Evolutionary conservation across 2,113 vertebrate genomes (phyloP).

Genomic region (Sylvia atricapilla): DNA sequence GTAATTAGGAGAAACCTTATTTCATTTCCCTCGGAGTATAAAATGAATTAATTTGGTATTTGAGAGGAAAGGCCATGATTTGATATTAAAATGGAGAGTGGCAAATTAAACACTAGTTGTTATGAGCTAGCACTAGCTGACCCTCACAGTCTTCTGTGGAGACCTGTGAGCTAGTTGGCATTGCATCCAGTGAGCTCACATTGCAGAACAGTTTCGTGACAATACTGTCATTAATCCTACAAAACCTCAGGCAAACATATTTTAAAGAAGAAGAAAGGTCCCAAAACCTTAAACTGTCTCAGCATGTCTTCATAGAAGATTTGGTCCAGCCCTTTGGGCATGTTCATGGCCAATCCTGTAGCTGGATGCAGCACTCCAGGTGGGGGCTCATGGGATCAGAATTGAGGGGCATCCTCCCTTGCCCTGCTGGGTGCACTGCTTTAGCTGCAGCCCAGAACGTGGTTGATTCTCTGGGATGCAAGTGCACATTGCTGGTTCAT

Average conservation of each 20-base stretch:
- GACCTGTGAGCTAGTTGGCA: not conserved
- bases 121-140: not conserved
- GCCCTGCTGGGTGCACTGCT: rapidly evolving
- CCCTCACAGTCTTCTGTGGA: not conserved
- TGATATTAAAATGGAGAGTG: not conserved
- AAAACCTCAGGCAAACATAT: not conserved
- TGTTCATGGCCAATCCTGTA: not conserved
- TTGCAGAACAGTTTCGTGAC: not conserved
- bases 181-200: not conserved
- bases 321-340: not conserved
- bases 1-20: not conserved
- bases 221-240: not conserved
- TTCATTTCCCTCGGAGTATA: not conserved
- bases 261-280: not conserved
- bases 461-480: rapidly evolving
- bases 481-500: not conserved
- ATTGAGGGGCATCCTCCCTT: rapidly evolving
- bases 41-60: not conserved
- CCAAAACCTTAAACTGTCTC: not conserved
- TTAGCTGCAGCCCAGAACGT: not conserved
- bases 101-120: not conserved
- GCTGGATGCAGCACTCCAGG: not conserved
- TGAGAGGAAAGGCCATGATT: not conserved
- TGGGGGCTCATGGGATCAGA: not conserved
- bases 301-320: not conserved